These are phyloP conservation scores for Lagria hirta DNA, from an alignment of 2,888 invertebrate species.

Conservation along the genomic window DNA sequence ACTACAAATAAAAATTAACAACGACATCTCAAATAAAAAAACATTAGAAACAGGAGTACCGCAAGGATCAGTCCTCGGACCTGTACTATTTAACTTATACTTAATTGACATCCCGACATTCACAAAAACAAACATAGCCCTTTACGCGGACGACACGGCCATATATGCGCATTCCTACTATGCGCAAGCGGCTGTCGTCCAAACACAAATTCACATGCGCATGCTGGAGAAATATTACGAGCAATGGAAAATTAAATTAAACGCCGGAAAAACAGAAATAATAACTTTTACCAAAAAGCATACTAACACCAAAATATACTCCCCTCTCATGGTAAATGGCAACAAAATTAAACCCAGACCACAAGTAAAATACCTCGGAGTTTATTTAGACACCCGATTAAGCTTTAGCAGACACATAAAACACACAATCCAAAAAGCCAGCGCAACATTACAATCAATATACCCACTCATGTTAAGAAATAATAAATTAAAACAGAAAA, in stretches of 20 bases:
- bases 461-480: conserved; percentile 18
- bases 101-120: conserved; percentile 21
- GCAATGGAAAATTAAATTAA: conserved; percentile 26
- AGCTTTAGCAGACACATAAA: conserved; percentile 22
- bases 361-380: conserved; percentile 23
- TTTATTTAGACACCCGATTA: conserved; percentile 15
- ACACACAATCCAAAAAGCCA: conserved; percentile 9
- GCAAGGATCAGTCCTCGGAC: conserved; percentile 26
- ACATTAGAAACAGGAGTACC: conserved; percentile 26
- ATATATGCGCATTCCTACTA: conserved; percentile 22
- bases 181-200: conserved; percentile 12
- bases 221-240: conserved; percentile 15
- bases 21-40: conserved; percentile 7
- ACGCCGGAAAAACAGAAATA: conserved; percentile 25
- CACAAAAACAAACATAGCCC: conserved; percentile 21
- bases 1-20: conserved; percentile 29
- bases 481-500: conserved; percentile 8
- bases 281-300: conserved; percentile 23
- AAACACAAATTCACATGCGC: conserved; percentile 21
- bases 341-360: conserved; percentile 10
- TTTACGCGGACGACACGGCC: conserved; percentile 28
- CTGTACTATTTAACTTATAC: conserved; percentile 21
- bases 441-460: conserved; percentile 3
- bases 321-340: conserved; percentile 15
- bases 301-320: conserved; percentile 13